phyloP scores from a whole-genome alignment of 2,797 vertebrate species.

The Phrynocephalus vlangalii region DNA sequence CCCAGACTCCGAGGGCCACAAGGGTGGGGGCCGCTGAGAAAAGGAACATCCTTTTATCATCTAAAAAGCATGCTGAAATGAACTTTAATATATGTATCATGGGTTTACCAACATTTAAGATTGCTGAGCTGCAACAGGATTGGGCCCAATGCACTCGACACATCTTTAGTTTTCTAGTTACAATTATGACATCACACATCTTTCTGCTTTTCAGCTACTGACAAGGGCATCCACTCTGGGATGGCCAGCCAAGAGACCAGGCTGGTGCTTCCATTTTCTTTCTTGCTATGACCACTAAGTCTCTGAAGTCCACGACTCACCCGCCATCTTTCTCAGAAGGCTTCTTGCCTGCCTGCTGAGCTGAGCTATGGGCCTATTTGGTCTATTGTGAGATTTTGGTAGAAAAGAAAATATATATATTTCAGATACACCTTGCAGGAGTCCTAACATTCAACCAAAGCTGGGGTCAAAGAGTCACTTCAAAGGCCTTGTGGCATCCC shows the following conservation, averaged over 20 bases:
- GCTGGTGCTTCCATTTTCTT: background rate
- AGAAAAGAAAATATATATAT: background rate
- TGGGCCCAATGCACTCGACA: background rate
- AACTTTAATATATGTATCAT: background rate
- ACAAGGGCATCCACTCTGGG: background rate
- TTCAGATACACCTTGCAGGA: constrained; percentile 22
- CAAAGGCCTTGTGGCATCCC: constrained; percentile 12
- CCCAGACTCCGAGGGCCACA: no score
- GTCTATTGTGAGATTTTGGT: background rate
- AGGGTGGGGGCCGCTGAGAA: no score
- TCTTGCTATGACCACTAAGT: background rate
- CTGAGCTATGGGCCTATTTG: constrained; percentile 6
- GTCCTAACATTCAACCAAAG: background rate
- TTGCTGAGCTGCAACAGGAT: background rate
- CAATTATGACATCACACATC: background rate
- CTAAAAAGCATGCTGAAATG: background rate
- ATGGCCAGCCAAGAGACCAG: background rate
- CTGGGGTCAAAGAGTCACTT: constrained; percentile 7
- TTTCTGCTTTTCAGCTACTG: background rate
- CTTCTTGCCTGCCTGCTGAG: background rate
- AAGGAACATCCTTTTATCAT: background rate
- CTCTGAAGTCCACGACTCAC: background rate
- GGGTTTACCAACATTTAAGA: background rate
- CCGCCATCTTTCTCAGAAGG: constrained; percentile 16
- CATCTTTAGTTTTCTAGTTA: background rate